Conservation (phyloP, 2,888 invertebrate genomes). For the Pseudeuparius sepicola region DNA sequence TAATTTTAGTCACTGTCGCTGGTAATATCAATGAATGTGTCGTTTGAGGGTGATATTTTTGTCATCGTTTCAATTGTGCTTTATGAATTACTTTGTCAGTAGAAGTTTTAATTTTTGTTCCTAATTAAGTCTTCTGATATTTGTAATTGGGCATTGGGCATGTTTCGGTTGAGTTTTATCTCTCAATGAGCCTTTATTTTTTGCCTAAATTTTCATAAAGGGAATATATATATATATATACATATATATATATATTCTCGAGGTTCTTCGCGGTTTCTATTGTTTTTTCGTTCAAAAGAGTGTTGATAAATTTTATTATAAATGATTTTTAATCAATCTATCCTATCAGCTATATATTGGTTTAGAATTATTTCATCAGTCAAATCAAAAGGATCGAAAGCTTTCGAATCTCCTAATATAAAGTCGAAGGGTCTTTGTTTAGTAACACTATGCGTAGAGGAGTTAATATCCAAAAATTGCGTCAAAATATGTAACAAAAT, state of each 20-base stretch:
- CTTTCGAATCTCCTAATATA: conserved; percentile 13
- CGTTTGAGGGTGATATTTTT: no score
- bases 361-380: conserved; percentile 16
- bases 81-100: conserved; percentile 13
- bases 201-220: no score
- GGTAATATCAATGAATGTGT: no score
- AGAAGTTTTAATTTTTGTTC: conserved; percentile 12
- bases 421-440: conserved; percentile 17
- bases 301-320: conserved; percentile 16
- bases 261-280: conserved; percentile 12
- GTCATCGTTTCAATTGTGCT: conserved; percentile 11
- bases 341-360: conserved; percentile 14
- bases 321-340: conserved; percentile 14
- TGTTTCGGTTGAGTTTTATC: conserved; percentile 14
- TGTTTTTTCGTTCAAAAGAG: conserved; percentile 11
- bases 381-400: conserved; percentile 18
- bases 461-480: no score
- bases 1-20: background rate
- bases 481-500: no score
- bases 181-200: conserved; percentile 12
- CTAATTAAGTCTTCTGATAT: no score
- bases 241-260: no score
- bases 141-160: conserved; percentile 10
- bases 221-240: background rate
- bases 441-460: no score